These are phyloP conservation scores for Parazoanthus atlanticus DNA, from an alignment of 92 coral and sea anemone species.

Conservation along the genomic window DNA sequence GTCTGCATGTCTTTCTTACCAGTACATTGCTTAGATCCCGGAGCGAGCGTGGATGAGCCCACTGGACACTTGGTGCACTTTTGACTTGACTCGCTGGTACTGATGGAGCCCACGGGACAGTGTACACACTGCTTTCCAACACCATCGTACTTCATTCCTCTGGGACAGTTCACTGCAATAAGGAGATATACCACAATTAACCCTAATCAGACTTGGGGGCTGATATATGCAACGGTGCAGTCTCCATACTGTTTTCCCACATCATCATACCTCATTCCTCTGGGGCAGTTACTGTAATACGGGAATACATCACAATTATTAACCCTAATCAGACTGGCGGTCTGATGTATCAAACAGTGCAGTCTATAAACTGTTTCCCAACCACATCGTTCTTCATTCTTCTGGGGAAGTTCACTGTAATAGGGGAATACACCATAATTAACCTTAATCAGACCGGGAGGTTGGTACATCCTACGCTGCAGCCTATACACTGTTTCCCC, in stretches of 20 bases:
- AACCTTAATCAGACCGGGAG: neutral
- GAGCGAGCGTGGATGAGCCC: conserved; percentile 56
- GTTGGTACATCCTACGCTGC: no score
- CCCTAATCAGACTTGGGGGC: neutral
- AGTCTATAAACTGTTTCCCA: conserved; percentile 59
- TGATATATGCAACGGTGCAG: no score
- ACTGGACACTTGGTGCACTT: conserved; percentile 73
- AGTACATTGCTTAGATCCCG: conserved; percentile 61
- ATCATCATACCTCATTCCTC: no score
- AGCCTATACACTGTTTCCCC: no score
- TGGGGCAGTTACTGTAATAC: conserved; percentile 75
- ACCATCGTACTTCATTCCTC: conserved; percentile 66
- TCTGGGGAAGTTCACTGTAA: conserved; percentile 79
- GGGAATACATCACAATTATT: neutral
- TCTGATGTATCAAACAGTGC: conserved; percentile 67
- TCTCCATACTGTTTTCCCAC: no score
- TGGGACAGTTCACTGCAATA: conserved; percentile 77
- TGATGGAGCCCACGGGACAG: conserved; percentile 67
- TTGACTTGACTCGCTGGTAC: conserved; percentile 65
- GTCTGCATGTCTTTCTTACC: conserved; percentile 33
- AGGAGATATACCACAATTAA: neutral
- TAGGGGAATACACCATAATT: neutral
- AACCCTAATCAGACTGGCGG: no score
- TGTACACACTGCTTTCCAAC: conserved; percentile 53
- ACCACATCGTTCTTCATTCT: conserved; percentile 62